Conservation (phyloP, 2,888 invertebrate genomes). For the Drosophila putrida region DNA sequence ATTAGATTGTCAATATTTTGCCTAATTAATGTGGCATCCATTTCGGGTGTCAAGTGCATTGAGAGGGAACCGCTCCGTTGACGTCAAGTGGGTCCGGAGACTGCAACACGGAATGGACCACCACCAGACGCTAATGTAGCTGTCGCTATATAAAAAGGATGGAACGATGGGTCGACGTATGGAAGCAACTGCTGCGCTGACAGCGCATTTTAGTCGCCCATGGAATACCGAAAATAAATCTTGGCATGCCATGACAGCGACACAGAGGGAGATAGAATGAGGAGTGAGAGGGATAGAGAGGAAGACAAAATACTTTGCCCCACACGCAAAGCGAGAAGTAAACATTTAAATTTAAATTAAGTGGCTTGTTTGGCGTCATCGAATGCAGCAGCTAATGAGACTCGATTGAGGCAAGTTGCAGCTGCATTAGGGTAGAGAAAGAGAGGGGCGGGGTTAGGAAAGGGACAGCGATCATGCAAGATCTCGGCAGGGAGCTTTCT, state of each 20-base stretch:
- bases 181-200: conserved; percentile 76
- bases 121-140: conserved; percentile 69
- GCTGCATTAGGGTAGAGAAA: conserved; percentile 3
- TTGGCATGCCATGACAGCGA: conserved; percentile 65
- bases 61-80: conserved; percentile 30
- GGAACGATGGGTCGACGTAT: conserved; percentile 55
- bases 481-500: conserved; percentile 65
- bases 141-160: conserved; percentile 41
- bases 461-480: conserved; percentile 8
- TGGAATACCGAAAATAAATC: conserved; percentile 80
- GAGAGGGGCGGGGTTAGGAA: neutral
- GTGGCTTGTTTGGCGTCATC: conserved; percentile 79
- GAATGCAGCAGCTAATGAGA: conserved; percentile 78
- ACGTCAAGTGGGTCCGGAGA: conserved; percentile 48
- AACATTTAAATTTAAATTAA: conserved; percentile 82
- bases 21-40: conserved; percentile 79
- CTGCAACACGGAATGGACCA: conserved; percentile 53
- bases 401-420: conserved; percentile 24
- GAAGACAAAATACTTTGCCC: conserved; percentile 74
- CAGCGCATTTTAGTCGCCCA: conserved; percentile 73
- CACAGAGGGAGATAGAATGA: neutral
- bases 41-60: conserved; percentile 76
- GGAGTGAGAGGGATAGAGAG: neutral
- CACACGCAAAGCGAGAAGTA: conserved; percentile 79
- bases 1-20: conserved; percentile 75